Conservation (phyloP, 2,888 invertebrate species). For the Abscondita cerata region DNA sequence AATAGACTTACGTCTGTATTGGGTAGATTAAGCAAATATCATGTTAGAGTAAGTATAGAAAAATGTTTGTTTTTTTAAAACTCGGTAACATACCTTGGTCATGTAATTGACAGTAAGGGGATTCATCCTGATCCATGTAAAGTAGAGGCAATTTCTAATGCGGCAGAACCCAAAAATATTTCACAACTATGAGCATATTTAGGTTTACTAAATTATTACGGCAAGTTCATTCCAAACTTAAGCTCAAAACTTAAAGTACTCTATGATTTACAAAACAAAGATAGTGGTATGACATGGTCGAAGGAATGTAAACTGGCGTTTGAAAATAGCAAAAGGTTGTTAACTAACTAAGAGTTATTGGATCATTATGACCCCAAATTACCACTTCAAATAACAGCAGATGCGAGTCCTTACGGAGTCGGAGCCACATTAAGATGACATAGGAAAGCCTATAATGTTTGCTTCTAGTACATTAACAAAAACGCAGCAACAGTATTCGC, state of each 20-base stretch:
- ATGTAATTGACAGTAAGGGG: conserved; percentile 27
- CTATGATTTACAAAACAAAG: background rate
- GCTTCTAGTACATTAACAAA: too few relatives aligned
- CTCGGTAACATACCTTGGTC: conserved; percentile 31
- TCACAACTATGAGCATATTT: conserved; percentile 30
- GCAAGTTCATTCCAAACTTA: conserved; percentile 31
- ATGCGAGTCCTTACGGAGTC: too few relatives aligned
- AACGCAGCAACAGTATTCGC: too few relatives aligned
- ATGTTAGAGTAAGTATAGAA: conserved; percentile 27
- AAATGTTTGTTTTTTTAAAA: conserved; percentile 37
- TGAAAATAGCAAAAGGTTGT: too few relatives aligned
- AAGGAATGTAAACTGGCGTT: too few relatives aligned
- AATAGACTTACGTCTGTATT: too few relatives aligned
- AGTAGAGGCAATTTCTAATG: conserved; percentile 32
- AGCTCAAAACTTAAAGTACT: background rate
- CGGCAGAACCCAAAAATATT: conserved; percentile 24
- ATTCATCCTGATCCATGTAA: conserved; percentile 29
- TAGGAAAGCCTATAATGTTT: too few relatives aligned
- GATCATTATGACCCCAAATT: too few relatives aligned
- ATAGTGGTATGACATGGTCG: too few relatives aligned
- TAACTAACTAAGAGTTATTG: too few relatives aligned
- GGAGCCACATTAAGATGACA: too few relatives aligned
- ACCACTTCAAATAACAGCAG: too few relatives aligned
- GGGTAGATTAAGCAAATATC: conserved; percentile 20
- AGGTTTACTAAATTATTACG: conserved; percentile 39